phyloP scores from a whole-genome alignment of 2,888 invertebrate genomes.

The Teleiodes luculella region DNA sequence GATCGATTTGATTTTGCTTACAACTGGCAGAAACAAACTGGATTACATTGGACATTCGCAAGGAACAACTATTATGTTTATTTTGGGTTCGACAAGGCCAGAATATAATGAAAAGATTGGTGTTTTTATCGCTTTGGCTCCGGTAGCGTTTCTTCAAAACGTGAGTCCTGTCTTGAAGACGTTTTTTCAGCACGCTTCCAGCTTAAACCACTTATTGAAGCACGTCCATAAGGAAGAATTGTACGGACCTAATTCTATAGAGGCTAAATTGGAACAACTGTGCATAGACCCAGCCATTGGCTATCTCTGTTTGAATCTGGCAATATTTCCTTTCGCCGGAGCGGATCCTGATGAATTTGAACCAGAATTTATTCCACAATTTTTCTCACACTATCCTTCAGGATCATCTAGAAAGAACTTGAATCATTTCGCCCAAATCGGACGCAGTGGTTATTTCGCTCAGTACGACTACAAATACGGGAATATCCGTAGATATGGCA shows the following conservation, averaged over 20 bases:
- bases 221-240: constrained; percentile 38
- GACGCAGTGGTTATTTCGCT: constrained; percentile 17
- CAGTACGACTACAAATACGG: constrained; percentile 30
- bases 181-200: constrained; percentile 39
- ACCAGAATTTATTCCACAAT: constrained; percentile 46
- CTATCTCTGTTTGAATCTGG: constrained; percentile 36
- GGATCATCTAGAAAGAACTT: constrained; percentile 35
- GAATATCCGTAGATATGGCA: constrained; percentile 28
- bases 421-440: constrained; percentile 32
- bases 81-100: constrained; percentile 66
- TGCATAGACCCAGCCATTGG: not conserved
- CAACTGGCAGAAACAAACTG: constrained; percentile 69
- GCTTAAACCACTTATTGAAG: constrained; percentile 52
- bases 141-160: constrained; percentile 67
- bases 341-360: constrained; percentile 72
- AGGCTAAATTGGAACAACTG: not conserved
- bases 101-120: constrained; percentile 77
- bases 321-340: constrained; percentile 62
- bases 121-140: constrained; percentile 72
- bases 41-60: constrained; percentile 83
- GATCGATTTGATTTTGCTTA: constrained; percentile 44
- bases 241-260: constrained; percentile 22
- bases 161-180: constrained; percentile 35
- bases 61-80: constrained; percentile 78
- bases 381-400: constrained; percentile 35